Evolutionary conservation across 1,140 invertebrate genomes (phyloP).

Genomic region (Sogatella furcifera): DNA sequence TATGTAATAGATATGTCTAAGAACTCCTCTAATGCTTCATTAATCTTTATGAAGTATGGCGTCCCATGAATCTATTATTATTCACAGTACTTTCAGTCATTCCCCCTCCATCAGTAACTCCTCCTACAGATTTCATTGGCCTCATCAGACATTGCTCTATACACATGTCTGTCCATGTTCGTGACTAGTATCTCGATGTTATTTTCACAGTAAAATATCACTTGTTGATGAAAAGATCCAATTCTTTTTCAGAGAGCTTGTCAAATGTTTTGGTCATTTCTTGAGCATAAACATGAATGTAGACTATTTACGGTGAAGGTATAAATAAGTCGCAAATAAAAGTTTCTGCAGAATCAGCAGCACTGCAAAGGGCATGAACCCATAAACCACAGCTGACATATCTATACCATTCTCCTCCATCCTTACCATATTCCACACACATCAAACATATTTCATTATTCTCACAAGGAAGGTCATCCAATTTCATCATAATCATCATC

Average conservation of each 20-base stretch:
- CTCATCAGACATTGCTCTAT: too few species aligned
- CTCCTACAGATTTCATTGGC: too few species aligned
- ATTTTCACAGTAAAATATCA: too few species aligned
- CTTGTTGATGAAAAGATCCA: too few species aligned
- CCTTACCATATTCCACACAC: conserved; percentile 17
- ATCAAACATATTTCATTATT: conserved; percentile 9
- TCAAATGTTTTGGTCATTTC: too few species aligned
- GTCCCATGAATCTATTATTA: not conserved
- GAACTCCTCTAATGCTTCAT: not conserved
- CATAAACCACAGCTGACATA: conserved; percentile 12
- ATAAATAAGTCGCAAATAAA: conserved; percentile 12
- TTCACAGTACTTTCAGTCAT: not conserved
- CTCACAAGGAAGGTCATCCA: not conserved
- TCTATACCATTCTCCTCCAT: conserved; percentile 17
- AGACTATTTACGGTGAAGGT: not conserved
- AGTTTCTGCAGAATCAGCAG: conserved; percentile 5
- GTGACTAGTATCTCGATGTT: too few species aligned
- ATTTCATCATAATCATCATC: conserved; percentile 3
- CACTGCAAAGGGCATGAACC: conserved; percentile 16
- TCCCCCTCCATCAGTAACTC: too few species aligned
- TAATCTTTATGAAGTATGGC: not conserved
- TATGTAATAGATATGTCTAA: not conserved
- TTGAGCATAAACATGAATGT: too few species aligned
- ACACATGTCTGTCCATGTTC: too few species aligned
- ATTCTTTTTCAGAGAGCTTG: too few species aligned